Percentiles rank a stretch among this genome's conserved stretches.
Conservation (phyloP, 2,888 invertebrate species). For the Drosophila parthenogenetica region DNA sequence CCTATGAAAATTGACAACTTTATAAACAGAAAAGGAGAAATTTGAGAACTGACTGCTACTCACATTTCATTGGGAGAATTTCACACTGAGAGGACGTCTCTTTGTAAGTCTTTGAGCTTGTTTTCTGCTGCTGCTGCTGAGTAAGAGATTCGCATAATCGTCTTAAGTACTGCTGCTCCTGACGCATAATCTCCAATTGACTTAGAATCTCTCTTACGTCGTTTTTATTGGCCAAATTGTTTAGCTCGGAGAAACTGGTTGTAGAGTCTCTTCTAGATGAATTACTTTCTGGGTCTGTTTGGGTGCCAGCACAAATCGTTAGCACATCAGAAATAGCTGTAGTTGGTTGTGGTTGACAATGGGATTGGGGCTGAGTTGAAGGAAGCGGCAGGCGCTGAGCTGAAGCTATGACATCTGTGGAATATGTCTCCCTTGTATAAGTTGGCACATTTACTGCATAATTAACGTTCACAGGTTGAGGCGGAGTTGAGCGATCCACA, state of each 20-base stretch:
- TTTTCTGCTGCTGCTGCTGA: conserved; percentile 27
- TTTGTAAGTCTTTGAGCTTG: conserved; percentile 28
- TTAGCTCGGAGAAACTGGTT: conserved; percentile 32
- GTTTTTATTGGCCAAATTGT: conserved; percentile 66
- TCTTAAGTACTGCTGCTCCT: conserved; percentile 76
- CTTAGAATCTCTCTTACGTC: conserved; percentile 69
- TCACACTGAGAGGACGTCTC: conserved; percentile 63
- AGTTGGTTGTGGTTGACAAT: not conserved
- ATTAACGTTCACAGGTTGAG: not conserved
- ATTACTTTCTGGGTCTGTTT: conserved; percentile 71
- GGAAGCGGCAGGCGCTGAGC: conserved; percentile 2
- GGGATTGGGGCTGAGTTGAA: not conserved
- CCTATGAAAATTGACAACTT: conserved; percentile 17
- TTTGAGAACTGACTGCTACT: not conserved
- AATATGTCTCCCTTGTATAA: conserved; percentile 31
- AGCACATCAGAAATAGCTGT: conserved; percentile 56
- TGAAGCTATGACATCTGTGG: conserved; percentile 9
- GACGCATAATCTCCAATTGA: conserved; percentile 65
- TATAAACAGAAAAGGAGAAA: not conserved
- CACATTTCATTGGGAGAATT: conserved; percentile 43
- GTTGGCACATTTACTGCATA: conserved; percentile 16
- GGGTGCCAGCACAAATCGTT: conserved; percentile 82
- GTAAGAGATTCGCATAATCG: conserved; percentile 61
- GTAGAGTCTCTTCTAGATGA: conserved; percentile 13
- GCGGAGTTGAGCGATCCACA: conserved; percentile 8